These are phyloP conservation scores for Machimus atricapillus DNA, from an alignment of 2,888 invertebrate genomes.

Conservation along the genomic window DNA sequence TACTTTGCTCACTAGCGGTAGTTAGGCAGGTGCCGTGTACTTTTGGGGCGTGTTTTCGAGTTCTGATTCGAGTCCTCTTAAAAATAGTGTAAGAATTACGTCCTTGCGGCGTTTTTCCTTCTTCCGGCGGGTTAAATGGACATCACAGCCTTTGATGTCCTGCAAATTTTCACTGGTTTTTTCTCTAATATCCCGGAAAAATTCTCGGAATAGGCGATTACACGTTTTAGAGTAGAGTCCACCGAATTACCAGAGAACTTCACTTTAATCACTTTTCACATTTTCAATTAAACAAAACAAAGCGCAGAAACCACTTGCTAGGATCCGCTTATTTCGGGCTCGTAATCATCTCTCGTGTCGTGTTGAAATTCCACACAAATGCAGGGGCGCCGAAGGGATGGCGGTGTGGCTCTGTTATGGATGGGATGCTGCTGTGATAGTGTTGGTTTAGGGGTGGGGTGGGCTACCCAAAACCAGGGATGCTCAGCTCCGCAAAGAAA, in stretches of 20 bases:
- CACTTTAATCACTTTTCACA: constrained; percentile 35
- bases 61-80: not conserved
- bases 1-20: not conserved
- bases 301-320: constrained; percentile 33
- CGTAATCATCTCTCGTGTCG: constrained; percentile 34
- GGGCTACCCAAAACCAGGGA: constrained; percentile 21
- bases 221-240: not conserved
- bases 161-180: not conserved
- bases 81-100: not conserved
- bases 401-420: not conserved
- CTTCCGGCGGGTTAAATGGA: not conserved
- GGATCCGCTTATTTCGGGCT: constrained; percentile 27
- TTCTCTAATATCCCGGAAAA: not conserved
- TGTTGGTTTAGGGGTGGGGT: constrained; percentile 25
- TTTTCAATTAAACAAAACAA: constrained; percentile 25
- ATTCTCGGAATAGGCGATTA: not conserved
- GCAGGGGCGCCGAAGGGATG: not conserved
- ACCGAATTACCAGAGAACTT: constrained; percentile 13
- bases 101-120: not conserved
- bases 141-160: not conserved
- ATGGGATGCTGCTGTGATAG: constrained; percentile 5
- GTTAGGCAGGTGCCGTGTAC: not conserved
- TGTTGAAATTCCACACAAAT: constrained; percentile 24
- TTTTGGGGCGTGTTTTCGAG: not conserved
- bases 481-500: constrained; percentile 9